These are phyloP conservation scores for Cheilosia urbana DNA, from an alignment of 2,888 invertebrate species.

Conservation along the genomic window DNA sequence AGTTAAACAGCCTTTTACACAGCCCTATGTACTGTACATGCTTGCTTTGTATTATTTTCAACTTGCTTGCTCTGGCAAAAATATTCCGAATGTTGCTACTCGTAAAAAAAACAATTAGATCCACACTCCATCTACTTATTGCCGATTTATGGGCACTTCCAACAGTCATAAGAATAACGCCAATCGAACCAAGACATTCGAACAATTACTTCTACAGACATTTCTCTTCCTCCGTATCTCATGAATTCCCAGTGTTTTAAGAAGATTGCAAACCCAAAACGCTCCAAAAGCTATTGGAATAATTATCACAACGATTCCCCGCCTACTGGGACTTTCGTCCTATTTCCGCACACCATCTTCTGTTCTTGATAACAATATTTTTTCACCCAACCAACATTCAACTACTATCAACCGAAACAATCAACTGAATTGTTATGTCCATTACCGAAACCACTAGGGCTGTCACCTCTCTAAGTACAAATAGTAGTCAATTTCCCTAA, in stretches of 20 bases:
- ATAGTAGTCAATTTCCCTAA: constrained; percentile 68
- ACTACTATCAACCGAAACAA: constrained; percentile 45
- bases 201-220: background rate
- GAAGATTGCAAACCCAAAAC: constrained; percentile 8
- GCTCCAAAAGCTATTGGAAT: constrained; percentile 29
- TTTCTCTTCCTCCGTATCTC: too few species aligned
- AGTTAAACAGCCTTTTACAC: too few species aligned
- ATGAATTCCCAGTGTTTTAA: background rate
- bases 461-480: constrained; percentile 28
- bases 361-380: constrained; percentile 49
- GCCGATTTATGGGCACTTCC: too few species aligned
- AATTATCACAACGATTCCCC: constrained; percentile 32
- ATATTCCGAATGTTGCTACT: too few species aligned
- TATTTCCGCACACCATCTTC: background rate
- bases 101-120: too few species aligned
- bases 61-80: too few species aligned
- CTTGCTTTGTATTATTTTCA: too few species aligned
- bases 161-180: too few species aligned
- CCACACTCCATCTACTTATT: too few species aligned
- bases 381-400: constrained; percentile 38
- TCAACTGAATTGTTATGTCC: constrained; percentile 43
- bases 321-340: constrained; percentile 8
- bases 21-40: too few species aligned
- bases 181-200: too few species aligned
- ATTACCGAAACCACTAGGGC: constrained; percentile 8